Evolutionary conservation across 2,797 vertebrate genomes (phyloP), one percentile per base, ranked within the genome.

Genomic region (Lates japonicus): DNA sequence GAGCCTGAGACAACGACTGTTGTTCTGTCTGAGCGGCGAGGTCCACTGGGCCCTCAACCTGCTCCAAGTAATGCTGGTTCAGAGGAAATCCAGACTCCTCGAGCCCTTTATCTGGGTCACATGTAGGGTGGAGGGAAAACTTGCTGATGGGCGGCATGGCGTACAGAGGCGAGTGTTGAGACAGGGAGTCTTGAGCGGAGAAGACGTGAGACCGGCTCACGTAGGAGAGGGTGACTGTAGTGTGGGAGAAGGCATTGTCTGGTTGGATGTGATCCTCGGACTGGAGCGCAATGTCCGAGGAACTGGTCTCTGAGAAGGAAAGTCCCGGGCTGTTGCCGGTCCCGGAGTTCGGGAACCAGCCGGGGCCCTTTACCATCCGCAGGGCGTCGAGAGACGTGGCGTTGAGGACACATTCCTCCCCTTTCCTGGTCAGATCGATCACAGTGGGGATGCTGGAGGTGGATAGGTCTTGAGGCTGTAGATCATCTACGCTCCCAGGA

Each of bases 211-310:
- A 95, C 87, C 94, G 88, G 94, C 94, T 96, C 88, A 96, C 93
- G 62, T 96, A 96, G 20, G 96, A 96, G 20, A 96, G 92, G 14
- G 96, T 96, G 84, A 96, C 95, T n/a, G 95, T 96, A 55, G 95
- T 95, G 92, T 93, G 95, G 44, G 95, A 95, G 86, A 96, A 95
- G 79, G 94, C 93, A 74, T 94, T 78, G 76, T 96, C 94, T 25
- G 94, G 93, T 75, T 95, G 94, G 85, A 95, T 85, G 41, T 90
- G 93, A 69, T 93, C 95, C 69, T 80, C 91, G 14, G 94, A 70
- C 37, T 89, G 94, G 22, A 87, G 85, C 0, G 78, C 31, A 22
- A 80, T 48, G 59, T 92, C 92, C 0, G 87, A 59, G 44, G 93
- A 79, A 67, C 86, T 70, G 0, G 86, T 80, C 46, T 94, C 92